Percentiles rank a stretch among this genome's conserved stretches.
Conservation (phyloP, 92 coral and sea anemone species). For the Bergia puertoricense region DNA sequence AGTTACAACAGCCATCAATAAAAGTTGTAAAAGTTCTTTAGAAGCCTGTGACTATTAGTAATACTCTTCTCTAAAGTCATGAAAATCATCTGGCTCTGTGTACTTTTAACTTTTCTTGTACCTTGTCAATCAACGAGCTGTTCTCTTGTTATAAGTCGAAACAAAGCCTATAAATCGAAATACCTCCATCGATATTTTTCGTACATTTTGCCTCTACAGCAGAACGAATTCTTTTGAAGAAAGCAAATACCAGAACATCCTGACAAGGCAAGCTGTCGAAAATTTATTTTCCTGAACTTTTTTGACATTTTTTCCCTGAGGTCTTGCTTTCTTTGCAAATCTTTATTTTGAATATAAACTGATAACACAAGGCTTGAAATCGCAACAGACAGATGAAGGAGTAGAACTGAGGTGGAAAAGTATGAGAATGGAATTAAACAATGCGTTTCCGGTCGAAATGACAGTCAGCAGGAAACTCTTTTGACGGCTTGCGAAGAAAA, state of each 20-base stretch:
- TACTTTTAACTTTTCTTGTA: background rate
- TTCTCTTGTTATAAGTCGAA: no score
- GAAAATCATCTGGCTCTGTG: no score
- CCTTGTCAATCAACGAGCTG: conserved; percentile 5
- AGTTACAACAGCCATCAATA: background rate
- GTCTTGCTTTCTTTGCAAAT: conserved; percentile 4
- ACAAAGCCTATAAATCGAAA: background rate
- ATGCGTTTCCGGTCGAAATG: conserved; percentile 32
- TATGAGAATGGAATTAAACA: conserved; percentile 6
- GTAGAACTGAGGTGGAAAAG: background rate
- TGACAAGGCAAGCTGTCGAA: background rate
- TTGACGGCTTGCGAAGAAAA: conserved; percentile 4
- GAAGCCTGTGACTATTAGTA: background rate
- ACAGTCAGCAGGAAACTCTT: conserved; percentile 23
- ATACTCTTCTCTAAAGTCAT: background rate
- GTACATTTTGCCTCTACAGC: background rate
- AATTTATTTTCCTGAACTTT: background rate
- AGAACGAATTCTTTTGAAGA: background rate
- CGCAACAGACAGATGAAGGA: conserved; percentile 2
- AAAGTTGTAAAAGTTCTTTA: background rate
- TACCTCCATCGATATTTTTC: background rate
- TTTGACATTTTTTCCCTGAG: background rate
- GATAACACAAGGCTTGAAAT: background rate
- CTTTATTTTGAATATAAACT: background rate
- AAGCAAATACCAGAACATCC: background rate